Conservation (phyloP, 2,888 invertebrate species). For the Polyommatus iphigenia region DNA sequence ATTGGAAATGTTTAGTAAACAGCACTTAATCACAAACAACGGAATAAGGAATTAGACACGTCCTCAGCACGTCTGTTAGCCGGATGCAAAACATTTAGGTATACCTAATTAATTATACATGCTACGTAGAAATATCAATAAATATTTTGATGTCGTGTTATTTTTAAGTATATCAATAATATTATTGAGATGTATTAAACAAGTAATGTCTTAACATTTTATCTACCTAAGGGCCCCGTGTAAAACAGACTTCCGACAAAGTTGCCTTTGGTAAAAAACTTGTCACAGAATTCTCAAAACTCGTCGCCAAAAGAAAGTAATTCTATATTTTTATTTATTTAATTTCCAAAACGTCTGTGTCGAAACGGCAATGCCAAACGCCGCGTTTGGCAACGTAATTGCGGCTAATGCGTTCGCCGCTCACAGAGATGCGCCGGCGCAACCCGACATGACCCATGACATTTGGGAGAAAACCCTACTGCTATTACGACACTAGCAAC, state of each 20-base stretch:
- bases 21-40: conserved; percentile 17
- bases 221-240: background rate
- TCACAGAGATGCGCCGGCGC: background rate
- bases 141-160: background rate
- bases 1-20: conserved; percentile 28
- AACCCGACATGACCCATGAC: conserved; percentile 5
- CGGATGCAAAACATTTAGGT: conserved; percentile 17
- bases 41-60: conserved; percentile 29
- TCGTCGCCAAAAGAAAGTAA: background rate
- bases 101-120: conserved; percentile 10
- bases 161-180: too few species aligned
- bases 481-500: background rate
- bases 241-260: background rate
- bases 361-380: conserved; percentile 1
- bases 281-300: background rate
- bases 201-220: background rate
- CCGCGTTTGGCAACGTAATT: conserved; percentile 16
- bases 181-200: too few species aligned
- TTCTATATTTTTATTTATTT: background rate
- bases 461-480: conserved; percentile 10
- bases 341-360: background rate
- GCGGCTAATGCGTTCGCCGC: background rate
- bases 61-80: conserved; percentile 23
- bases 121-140: background rate
- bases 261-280: background rate